phyloP scores from a whole-genome alignment of 2,888 invertebrate genomes.

The Volucella zonaria region DNA sequence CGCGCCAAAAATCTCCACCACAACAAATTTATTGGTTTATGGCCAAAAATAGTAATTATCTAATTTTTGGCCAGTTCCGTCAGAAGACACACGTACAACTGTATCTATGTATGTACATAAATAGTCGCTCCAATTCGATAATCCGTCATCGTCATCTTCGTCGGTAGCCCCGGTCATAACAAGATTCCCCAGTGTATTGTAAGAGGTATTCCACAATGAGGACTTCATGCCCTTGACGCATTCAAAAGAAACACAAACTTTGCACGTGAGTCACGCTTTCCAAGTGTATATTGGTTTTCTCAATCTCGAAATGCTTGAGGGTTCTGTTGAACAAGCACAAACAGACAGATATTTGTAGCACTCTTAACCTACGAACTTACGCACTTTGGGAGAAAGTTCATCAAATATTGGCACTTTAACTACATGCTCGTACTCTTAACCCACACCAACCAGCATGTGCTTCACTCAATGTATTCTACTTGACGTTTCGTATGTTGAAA shows the following conservation, averaged over 20 bases:
- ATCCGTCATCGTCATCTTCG: constrained; percentile 18
- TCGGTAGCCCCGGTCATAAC: background rate
- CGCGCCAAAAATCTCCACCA: constrained; percentile 8
- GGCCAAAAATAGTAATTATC: constrained; percentile 40
- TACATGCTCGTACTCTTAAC: background rate
- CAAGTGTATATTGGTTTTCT: constrained; percentile 28
- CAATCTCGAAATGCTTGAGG: background rate
- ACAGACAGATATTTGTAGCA: constrained; percentile 4
- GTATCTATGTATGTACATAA: too few species aligned
- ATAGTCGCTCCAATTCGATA: constrained; percentile 50
- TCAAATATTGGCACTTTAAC: constrained; percentile 49
- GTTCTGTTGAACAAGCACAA: constrained; percentile 35
- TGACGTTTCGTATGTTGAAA: constrained; percentile 7
- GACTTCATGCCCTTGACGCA: constrained; percentile 32
- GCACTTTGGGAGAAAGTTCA: constrained; percentile 48
- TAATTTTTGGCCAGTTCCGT: constrained; percentile 28
- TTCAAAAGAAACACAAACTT: constrained; percentile 12
- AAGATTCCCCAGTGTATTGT: constrained; percentile 25
- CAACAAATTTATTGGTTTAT: constrained; percentile 9
- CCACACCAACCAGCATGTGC: background rate
- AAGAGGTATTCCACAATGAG: constrained; percentile 14
- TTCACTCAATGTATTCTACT: background rate
- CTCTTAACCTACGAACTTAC: constrained; percentile 32
- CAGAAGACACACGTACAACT: constrained; percentile 6
- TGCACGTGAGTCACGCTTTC: constrained; percentile 46